Conservation (phyloP, 2,888 invertebrate species). For the Agriopis marginaria region DNA sequence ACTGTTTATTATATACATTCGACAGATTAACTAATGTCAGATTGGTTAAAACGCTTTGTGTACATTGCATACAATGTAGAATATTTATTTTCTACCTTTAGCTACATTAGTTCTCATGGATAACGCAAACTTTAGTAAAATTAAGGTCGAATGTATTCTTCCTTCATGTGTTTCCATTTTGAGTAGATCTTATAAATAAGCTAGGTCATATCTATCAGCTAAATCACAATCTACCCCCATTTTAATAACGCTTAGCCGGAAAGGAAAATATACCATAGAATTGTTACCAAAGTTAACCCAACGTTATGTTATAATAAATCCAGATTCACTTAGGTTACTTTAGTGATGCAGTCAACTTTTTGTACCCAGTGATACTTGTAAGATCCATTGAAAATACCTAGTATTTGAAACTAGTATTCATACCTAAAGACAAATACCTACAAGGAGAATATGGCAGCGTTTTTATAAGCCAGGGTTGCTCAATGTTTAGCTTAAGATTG, state of each 20-base stretch:
- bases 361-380: slow-evolving; percentile 11
- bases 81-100: background rate
- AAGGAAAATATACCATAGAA: slow-evolving; percentile 3
- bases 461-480: slow-evolving; percentile 73
- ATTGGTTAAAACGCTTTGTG: too few species aligned
- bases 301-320: slow-evolving; percentile 2
- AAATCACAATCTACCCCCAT: slow-evolving; percentile 7
- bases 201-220: slow-evolving; percentile 6
- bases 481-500: slow-evolving; percentile 81
- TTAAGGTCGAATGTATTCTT: slow-evolving; percentile 40
- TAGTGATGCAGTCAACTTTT: slow-evolving; percentile 2
- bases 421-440: slow-evolving; percentile 31
- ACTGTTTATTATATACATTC: background rate
- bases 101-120: background rate
- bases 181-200: slow-evolving; percentile 50
- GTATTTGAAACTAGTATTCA: slow-evolving; percentile 13
- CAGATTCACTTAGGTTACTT: background rate
- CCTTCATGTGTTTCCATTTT: slow-evolving; percentile 58
- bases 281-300: slow-evolving; percentile 19
- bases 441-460: slow-evolving; percentile 34
- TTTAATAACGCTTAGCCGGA: slow-evolving; percentile 1
- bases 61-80: background rate
- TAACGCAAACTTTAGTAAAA: slow-evolving; percentile 4
- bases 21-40: background rate
- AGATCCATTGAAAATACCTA: slow-evolving; percentile 12